Conservation (phyloP, 2,113 vertebrate species). For the Labeo rohita region DNA sequence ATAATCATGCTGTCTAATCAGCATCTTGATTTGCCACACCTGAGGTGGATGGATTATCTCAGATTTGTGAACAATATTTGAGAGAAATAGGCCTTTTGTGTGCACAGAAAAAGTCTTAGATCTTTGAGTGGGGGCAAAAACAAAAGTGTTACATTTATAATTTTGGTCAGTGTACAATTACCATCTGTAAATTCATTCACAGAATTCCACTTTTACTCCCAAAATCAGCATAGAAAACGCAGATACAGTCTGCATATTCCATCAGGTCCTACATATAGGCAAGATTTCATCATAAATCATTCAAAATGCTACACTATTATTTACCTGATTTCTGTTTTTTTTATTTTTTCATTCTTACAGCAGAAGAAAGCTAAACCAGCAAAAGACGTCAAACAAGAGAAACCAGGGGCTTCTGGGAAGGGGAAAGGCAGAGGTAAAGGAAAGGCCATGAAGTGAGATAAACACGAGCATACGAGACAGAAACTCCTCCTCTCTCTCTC, state of each 20-base stretch:
- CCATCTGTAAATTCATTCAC: not conserved
- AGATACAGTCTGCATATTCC: not conserved
- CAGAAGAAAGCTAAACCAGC: constrained; percentile 86
- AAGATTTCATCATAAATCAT: not conserved
- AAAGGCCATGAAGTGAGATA: constrained; percentile 74
- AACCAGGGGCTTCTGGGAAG: constrained; percentile 79
- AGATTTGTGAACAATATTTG: no score
- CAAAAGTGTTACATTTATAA: no score
- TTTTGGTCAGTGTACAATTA: not conserved
- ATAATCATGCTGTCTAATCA: no score
- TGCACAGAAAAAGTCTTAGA: no score
- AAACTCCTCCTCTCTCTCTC: not conserved
- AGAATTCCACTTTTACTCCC: not conserved
- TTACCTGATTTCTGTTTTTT: not conserved
- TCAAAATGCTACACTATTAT: not conserved
- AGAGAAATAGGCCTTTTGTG: no score
- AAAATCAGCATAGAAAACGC: not conserved
- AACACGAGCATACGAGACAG: not conserved
- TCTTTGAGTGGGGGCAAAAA: no score
- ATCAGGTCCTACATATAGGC: not conserved
- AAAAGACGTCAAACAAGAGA: constrained; percentile 81
- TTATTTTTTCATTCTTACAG: constrained; percentile 57
- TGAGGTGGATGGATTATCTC: no score
- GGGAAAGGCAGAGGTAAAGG: constrained; percentile 81
- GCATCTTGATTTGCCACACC: no score